phyloP scores from a whole-genome alignment of 1,140 invertebrate species.

The Whitmania pigra region DNA sequence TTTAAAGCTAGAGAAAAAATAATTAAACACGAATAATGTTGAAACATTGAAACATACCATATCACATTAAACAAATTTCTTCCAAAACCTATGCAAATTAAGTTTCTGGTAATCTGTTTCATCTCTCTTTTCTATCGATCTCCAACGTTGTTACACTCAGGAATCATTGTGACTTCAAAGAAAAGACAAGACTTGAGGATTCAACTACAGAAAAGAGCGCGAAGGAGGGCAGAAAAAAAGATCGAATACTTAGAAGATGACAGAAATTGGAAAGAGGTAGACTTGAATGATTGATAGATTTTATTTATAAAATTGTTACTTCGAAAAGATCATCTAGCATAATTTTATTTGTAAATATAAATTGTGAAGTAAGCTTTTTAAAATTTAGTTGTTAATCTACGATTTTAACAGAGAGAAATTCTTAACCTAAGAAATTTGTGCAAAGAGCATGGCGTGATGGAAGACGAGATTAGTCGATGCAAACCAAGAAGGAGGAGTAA shows the following conservation, averaged over 20 bases:
- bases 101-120: too few species aligned
- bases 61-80: too few species aligned
- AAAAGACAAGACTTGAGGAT: slow-evolving; percentile 15
- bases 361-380: too few species aligned
- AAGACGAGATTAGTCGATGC: slow-evolving; percentile 18
- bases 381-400: not conserved
- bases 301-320: too few species aligned
- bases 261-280: slow-evolving; percentile 15
- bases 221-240: slow-evolving; percentile 16
- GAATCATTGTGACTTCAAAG: slow-evolving; percentile 16
- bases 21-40: too few species aligned
- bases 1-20: too few species aligned
- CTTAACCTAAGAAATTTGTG: slow-evolving; percentile 21
- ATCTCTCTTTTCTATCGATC: too few species aligned
- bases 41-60: too few species aligned
- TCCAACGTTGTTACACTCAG: not conserved
- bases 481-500: slow-evolving; percentile 22
- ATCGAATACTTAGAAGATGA: slow-evolving; percentile 16
- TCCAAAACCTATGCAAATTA: too few species aligned
- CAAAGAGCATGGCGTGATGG: slow-evolving; percentile 11
- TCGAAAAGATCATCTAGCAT: too few species aligned
- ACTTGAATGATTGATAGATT: not conserved
- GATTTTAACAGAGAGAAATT: slow-evolving; percentile 18
- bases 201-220: slow-evolving; percentile 17
- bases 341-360: too few species aligned